Conservation (phyloP, 1,140 invertebrate genomes). For the Euschistus heros region DNA sequence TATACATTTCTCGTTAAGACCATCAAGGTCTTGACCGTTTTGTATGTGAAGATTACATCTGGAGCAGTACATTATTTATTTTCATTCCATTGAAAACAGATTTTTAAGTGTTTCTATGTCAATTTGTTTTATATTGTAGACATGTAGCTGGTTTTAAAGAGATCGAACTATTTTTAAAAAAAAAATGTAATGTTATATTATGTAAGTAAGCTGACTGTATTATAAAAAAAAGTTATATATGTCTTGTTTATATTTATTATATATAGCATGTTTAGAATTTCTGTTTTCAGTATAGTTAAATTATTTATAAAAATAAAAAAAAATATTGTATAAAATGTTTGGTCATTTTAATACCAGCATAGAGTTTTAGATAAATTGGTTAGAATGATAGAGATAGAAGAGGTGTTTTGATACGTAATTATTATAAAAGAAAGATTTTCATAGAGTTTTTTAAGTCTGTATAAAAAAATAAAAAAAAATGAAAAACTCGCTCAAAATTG, state of each 20-base stretch:
- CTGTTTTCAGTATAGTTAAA: constrained; percentile 17
- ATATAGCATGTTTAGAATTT: constrained; percentile 20
- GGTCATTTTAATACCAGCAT: constrained; percentile 21
- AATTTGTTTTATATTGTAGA: constrained; percentile 22
- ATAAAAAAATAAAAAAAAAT: constrained; percentile 10
- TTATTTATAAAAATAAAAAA: neutral
- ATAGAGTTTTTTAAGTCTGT: constrained; percentile 6
- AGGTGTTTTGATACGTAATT: constrained; percentile 18
- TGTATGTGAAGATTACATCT: neutral
- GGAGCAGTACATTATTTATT: constrained; percentile 24
- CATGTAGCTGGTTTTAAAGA: constrained; percentile 21
- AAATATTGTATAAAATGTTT: constrained; percentile 8
- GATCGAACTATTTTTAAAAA: constrained; percentile 21
- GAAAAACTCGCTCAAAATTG: constrained; percentile 21
- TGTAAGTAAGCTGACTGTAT: constrained; percentile 6
- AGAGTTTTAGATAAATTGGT: constrained; percentile 20
- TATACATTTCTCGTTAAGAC: no score
- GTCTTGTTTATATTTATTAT: constrained; percentile 21
- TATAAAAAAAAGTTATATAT: constrained; percentile 14
- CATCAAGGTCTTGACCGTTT: no score
- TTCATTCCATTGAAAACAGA: constrained; percentile 25
- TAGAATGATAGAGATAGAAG: constrained; percentile 13
- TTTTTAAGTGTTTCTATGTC: constrained; percentile 22
- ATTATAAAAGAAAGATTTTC: constrained; percentile 10
- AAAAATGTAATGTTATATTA: constrained; percentile 3